Evolutionary conservation across 2,113 vertebrate genomes (phyloP).

Genomic region (Eptesicus fuscus): DNA sequence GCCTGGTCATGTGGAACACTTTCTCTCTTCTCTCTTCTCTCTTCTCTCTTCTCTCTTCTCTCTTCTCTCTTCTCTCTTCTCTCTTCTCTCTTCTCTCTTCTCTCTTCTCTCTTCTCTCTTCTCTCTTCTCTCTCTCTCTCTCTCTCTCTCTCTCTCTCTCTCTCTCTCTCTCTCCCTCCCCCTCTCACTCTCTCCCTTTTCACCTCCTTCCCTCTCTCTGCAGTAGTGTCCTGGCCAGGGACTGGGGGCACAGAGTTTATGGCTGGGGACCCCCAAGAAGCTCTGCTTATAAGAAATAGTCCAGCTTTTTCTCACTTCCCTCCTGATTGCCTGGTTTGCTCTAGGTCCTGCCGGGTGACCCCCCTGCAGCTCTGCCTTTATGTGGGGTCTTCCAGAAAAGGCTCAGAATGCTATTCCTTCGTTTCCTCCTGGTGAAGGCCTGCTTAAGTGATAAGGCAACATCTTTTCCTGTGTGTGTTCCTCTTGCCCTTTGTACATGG

Average conservation of each 20-base stretch:
- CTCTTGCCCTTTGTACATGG: not conserved
- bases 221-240: not conserved
- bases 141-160: not conserved
- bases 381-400: not conserved
- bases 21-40: too few relatives aligned
- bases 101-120: too few relatives aligned
- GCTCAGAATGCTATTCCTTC: not conserved
- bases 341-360: not conserved
- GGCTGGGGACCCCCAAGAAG: not conserved
- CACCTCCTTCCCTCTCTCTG: not conserved
- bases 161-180: not conserved
- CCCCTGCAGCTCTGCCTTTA: not conserved
- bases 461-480: not conserved
- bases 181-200: not conserved
- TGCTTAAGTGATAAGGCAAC: not conserved
- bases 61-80: not conserved
- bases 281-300: not conserved
- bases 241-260: not conserved
- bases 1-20: not conserved
- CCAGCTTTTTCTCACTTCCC: not conserved
- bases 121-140: too few relatives aligned
- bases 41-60: too few relatives aligned
- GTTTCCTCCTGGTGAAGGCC: not conserved
- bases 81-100: not conserved
- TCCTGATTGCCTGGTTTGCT: not conserved